A percentile compares a stretch with the other conserved stretches of the same genome.
These are phyloP conservation scores for Pipa parva DNA, from an alignment of 2,113 vertebrate species.

Conservation along the genomic window DNA sequence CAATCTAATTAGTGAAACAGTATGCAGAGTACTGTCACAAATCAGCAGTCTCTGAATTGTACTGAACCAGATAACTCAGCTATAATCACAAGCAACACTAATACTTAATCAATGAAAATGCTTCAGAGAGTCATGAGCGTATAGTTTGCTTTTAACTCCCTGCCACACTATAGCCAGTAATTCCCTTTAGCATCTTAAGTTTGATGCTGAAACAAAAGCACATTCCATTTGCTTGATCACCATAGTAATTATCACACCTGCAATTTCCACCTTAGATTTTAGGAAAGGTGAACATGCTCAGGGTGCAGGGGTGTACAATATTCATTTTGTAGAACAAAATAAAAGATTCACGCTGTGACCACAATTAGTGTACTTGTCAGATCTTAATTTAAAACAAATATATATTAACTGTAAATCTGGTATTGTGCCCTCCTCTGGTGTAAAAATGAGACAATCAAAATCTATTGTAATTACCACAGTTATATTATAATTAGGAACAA, in stretches of 20 bases:
- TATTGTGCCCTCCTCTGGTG: slow-evolving; percentile 78
- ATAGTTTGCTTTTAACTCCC: too few species aligned
- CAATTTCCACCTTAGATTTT: slow-evolving; percentile 73
- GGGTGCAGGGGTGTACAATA: slow-evolving; percentile 62
- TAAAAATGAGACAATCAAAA: slow-evolving; percentile 96
- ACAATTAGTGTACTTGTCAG: slow-evolving; percentile 91
- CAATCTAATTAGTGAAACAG: too few species aligned
- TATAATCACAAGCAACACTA: too few species aligned
- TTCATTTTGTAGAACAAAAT: slow-evolving; percentile 55
- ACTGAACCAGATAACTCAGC: too few species aligned
- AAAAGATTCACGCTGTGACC: slow-evolving; percentile 83
- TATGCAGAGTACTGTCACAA: too few species aligned
- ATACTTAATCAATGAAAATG: too few species aligned
- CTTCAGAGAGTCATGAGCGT: too few species aligned
- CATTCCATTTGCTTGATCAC: slow-evolving; percentile 56
- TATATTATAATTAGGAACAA: slow-evolving; percentile 96
- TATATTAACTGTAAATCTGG: slow-evolving; percentile 81
- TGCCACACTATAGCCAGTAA: too few species aligned
- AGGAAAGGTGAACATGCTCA: slow-evolving; percentile 63
- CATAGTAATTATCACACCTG: slow-evolving; percentile 72
- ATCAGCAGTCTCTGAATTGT: too few species aligned
- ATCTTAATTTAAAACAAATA: slow-evolving; percentile 90
- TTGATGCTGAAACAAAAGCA: slow-evolving; percentile 11
- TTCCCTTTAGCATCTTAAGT: not conserved
- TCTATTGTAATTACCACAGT: slow-evolving; percentile 93